Base-by-base conservation (phyloP, 2,113 vertebrate genomes). In the Vicugna pacos region DNA sequence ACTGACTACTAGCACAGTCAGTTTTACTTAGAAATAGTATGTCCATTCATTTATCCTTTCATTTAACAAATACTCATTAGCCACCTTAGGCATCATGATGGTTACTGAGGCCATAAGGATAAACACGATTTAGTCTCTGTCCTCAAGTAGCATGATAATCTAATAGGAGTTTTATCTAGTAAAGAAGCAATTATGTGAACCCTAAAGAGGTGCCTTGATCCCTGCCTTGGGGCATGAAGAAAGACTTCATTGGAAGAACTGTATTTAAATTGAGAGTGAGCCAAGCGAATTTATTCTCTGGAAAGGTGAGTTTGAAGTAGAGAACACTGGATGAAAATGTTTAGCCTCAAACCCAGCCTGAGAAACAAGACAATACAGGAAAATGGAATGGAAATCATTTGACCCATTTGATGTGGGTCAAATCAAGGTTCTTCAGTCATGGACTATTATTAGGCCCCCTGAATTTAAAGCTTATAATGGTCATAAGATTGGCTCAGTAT, bases 391-490 rank as follows among this genome's bases (percentile, higher is more conserved):
- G 6, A 30, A 85, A 89, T 75, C 3, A 92, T 42, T 42, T 5
- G 38, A 42, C 38, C 38, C 38, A 42, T 42, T 42, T 42, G 30
- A 67, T 35, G 15, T 54, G 12, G 15, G 65, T 85, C 5, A 38
- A 75, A 81, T 81, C 50, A 89, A 46, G 11, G 19, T 69, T 24
- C 7, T 72, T 94, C 85, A 89, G 75, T 83, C 10, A 35, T 32
- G 32, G 77, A 32, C 22, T 91, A 88, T 67, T 82, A 83, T 52
- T 92, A 92, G 32, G 30, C 46, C 2, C n/a, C 35, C 32, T 94
- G 58, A 50, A 85, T 85, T 73, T 96, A 80, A 94, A 92, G 46
- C 19, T 94, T 92, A 22, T 62, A 42, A 28, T 30, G 4, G 19
- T 46, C 26, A 42, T 86, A 56, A 76, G 89, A 86, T 64, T 70